Evolutionary conservation across 1,140 invertebrate species (phyloP).

Genomic region (Sinonovacula constricta): DNA sequence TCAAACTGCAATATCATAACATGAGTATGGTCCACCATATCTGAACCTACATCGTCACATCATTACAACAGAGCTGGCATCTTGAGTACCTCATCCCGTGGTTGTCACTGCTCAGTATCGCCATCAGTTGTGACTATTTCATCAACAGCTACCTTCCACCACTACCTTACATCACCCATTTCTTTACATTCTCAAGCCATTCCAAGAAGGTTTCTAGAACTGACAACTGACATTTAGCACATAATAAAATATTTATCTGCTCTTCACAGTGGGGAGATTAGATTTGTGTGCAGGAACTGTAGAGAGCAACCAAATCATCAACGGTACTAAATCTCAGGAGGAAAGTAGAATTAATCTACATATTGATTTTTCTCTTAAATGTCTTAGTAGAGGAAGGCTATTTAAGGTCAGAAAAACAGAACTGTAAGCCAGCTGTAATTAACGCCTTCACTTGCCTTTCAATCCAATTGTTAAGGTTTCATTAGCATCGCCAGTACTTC

Average conservation of each 20-base stretch:
- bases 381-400: not conserved
- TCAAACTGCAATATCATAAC: constrained; percentile 7
- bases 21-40: constrained; percentile 9
- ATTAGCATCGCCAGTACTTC: too few relatives aligned
- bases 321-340: not conserved
- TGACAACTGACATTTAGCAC: not conserved
- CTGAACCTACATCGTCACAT: too few relatives aligned
- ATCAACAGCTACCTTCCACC: too few relatives aligned
- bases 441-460: too few relatives aligned
- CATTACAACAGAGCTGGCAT: not conserved
- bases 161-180: too few relatives aligned
- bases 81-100: too few relatives aligned
- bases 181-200: too few relatives aligned
- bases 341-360: not conserved
- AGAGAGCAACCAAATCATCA: too few relatives aligned
- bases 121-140: too few relatives aligned
- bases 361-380: not conserved
- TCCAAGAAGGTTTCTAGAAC: not conserved
- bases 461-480: too few relatives aligned
- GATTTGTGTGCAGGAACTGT: too few relatives aligned
- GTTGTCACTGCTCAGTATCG: too few relatives aligned
- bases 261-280: not conserved
- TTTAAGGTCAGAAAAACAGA: not conserved
- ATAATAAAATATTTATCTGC: constrained; percentile 1
- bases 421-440: not conserved